A percentile compares a stretch with the other conserved stretches of the same genome.
These are phyloP conservation scores for Drosophila trichaetosa DNA, from an alignment of 2,888 invertebrate species.

Conservation along the genomic window DNA sequence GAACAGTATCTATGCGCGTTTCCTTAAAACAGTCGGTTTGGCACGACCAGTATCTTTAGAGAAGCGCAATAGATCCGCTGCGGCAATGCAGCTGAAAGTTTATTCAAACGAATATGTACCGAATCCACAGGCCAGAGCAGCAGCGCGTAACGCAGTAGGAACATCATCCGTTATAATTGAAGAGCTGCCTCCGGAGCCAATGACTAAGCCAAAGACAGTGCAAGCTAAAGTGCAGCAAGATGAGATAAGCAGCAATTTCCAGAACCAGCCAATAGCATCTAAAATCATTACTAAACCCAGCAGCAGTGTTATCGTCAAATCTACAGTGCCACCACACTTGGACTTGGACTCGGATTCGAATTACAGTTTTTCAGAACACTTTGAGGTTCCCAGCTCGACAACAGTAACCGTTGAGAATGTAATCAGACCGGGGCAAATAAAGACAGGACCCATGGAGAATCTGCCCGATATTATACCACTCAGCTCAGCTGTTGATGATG, in stretches of 20 bases:
- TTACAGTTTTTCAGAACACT: slow-evolving; percentile 85
- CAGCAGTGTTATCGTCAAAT: slow-evolving; percentile 3
- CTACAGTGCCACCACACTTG: slow-evolving; percentile 29
- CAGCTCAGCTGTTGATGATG: slow-evolving; percentile 17
- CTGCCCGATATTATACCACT: slow-evolving; percentile 83
- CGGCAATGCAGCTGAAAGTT: slow-evolving; percentile 3
- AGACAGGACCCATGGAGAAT: slow-evolving; percentile 64
- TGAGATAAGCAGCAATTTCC: slow-evolving; percentile 47
- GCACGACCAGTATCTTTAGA: slow-evolving; percentile 59
- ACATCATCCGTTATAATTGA: slow-evolving; percentile 4
- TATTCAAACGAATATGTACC: slow-evolving; percentile 51
- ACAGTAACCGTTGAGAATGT: slow-evolving; percentile 3
- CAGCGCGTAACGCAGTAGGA: slow-evolving; percentile 16
- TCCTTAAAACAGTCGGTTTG: slow-evolving; percentile 78
- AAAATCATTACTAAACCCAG: not conserved
- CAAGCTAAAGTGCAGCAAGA: slow-evolving; percentile 34
- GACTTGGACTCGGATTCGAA: slow-evolving; percentile 84
- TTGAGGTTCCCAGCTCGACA: slow-evolving; percentile 68
- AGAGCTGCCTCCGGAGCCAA: slow-evolving; percentile 1
- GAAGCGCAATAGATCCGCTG: slow-evolving; percentile 8
- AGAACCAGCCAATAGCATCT: slow-evolving; percentile 25
- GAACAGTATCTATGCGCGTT: slow-evolving; percentile 80
- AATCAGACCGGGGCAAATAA: not conserved
- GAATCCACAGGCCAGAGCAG: slow-evolving; percentile 62
- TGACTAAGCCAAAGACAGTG: too few species aligned